Percentiles rank a stretch among this genome's conserved stretches.
Evolutionary conservation across 2,888 invertebrate species (phyloP).

Genomic region (Melanostoma mellinum): DNA sequence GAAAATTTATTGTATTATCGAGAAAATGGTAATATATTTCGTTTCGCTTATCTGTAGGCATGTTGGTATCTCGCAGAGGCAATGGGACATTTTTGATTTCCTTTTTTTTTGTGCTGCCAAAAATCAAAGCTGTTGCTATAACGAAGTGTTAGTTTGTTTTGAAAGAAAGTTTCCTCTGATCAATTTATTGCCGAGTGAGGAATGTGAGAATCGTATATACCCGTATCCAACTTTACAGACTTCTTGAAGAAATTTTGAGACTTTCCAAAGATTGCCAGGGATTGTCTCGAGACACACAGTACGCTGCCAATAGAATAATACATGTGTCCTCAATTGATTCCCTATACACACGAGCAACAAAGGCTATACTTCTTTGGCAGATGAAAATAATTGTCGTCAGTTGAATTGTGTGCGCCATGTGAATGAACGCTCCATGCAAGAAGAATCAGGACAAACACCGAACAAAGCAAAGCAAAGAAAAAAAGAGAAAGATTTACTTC

Average conservation of each 20-base stretch:
- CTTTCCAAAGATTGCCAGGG: conserved; percentile 20
- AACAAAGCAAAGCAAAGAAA: not conserved
- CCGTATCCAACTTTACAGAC: conserved; percentile 47
- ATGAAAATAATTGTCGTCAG: conserved; percentile 46
- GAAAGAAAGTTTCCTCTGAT: conserved; percentile 32
- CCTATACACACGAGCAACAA: conserved; percentile 1
- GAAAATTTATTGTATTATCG: conserved; percentile 38
- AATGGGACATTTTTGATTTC: conserved; percentile 22
- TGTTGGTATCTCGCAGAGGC: conserved; percentile 4
- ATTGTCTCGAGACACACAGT: not conserved
- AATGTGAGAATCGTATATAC: not conserved
- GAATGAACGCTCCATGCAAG: conserved; percentile 4
- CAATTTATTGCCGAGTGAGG: not conserved
- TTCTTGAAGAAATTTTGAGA: conserved; percentile 38
- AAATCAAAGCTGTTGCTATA: conserved; percentile 32
- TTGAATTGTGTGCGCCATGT: conserved; percentile 25
- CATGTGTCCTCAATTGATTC: conserved; percentile 20
- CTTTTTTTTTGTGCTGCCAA: not conserved
- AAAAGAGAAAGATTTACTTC: conserved; percentile 42
- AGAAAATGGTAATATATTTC: conserved; percentile 5
- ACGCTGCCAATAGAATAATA: conserved; percentile 30
- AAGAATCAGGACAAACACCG: conserved; percentile 8
- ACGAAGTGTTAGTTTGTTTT: conserved; percentile 37
- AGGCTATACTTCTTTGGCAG: conserved; percentile 1
- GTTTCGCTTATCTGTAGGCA: conserved; percentile 5